phyloP scores from a whole-genome alignment of 2,113 vertebrate genomes.

The Hydropotes inermis region DNA sequence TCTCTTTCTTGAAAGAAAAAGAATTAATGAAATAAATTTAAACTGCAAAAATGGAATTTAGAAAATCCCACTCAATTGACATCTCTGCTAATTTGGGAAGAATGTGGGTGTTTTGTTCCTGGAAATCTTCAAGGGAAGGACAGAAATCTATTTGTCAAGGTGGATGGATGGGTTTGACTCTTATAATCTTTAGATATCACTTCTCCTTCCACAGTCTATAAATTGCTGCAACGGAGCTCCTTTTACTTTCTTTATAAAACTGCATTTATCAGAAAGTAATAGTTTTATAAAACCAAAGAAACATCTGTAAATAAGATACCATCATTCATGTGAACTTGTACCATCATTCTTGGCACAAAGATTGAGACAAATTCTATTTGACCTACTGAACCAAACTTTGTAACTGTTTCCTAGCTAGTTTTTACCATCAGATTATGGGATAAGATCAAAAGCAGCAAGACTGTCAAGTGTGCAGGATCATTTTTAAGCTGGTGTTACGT shows the following conservation, averaged over 20 bases:
- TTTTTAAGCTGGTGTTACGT: conserved; percentile 2
- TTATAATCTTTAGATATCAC: neutral
- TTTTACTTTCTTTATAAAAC: neutral
- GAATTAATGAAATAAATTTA: neutral
- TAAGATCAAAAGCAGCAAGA: conserved; percentile 27
- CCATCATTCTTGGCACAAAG: neutral
- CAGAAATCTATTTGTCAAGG: neutral
- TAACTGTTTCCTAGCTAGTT: neutral
- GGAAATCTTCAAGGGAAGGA: neutral
- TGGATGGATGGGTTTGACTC: neutral
- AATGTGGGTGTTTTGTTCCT: neutral
- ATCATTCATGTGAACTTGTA: neutral
- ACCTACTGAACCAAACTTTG: neutral
- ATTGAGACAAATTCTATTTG: neutral
- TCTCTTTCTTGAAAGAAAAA: conserved; percentile 10
- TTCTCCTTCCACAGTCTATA: neutral
- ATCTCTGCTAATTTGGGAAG: neutral
- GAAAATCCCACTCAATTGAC: neutral
- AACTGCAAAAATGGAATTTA: neutral
- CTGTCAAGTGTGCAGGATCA: neutral
- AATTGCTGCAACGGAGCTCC: neutral
- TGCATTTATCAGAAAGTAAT: conserved; percentile 4
- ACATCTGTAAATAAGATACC: neutral
- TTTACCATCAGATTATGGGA: neutral
- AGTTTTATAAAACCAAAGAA: conserved; percentile 14